Percentiles rank a stretch among this genome's conserved stretches.
These are phyloP conservation scores for Zosterops lateralis DNA, from an alignment of 2,113 vertebrate genomes.

Conservation along the genomic window DNA sequence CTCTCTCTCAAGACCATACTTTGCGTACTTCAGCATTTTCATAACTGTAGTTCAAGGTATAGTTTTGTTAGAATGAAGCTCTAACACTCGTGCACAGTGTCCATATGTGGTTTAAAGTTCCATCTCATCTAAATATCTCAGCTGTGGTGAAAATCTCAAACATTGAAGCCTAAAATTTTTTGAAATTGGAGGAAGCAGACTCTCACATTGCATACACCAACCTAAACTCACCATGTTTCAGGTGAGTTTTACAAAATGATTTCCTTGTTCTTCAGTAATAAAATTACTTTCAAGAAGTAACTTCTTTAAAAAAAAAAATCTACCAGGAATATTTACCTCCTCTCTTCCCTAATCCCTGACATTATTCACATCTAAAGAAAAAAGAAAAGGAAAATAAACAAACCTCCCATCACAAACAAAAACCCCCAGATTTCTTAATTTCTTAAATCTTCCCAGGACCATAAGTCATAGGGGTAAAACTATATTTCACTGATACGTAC, in stretches of 20 bases:
- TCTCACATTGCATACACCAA: background rate
- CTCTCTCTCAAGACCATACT: background rate
- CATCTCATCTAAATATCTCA: background rate
- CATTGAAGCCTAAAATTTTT: background rate
- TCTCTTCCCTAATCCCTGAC: accelerated
- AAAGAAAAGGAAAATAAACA: background rate
- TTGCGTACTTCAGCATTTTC: background rate
- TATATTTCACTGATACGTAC: background rate
- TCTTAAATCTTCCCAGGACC: background rate
- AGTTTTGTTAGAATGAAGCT: background rate
- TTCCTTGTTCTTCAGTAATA: background rate
- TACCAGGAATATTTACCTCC: background rate
- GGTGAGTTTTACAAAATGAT: background rate
- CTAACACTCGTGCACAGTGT: background rate
- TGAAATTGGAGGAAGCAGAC: background rate
- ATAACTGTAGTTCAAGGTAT: background rate
- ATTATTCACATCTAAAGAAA: background rate
- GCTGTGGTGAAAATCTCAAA: background rate
- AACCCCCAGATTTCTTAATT: background rate
- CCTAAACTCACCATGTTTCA: background rate
- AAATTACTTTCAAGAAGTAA: background rate
- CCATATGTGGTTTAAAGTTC: background rate
- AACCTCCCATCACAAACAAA: accelerated
- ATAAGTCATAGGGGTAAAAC: background rate
- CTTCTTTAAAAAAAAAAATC: background rate